phyloP scores from a whole-genome alignment of 2,797 vertebrate species.

The Sebastiscus albofasciatus region DNA sequence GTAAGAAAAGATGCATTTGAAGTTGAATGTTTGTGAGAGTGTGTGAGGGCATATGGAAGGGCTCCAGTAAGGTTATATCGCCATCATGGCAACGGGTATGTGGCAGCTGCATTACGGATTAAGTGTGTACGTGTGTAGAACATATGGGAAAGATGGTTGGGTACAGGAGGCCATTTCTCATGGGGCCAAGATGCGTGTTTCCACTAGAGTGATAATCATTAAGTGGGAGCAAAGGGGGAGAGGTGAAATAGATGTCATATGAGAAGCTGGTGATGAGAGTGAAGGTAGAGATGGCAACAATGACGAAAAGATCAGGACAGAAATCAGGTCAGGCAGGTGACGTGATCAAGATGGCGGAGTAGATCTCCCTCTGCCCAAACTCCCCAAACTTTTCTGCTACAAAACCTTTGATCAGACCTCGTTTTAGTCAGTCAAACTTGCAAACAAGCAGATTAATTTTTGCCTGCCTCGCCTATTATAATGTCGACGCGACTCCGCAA shows the following conservation, averaged over 20 bases:
- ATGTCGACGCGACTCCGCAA: too few relatives aligned
- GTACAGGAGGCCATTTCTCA: neutral
- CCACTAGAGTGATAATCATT: neutral
- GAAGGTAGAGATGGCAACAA: neutral
- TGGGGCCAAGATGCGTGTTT: neutral
- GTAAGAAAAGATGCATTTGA: neutral
- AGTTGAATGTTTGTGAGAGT: conserved; percentile 9
- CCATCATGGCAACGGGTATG: neutral
- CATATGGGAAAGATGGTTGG: neutral
- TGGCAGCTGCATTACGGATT: neutral
- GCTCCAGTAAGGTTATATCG: neutral
- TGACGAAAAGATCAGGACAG: neutral
- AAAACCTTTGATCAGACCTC: too few relatives aligned
- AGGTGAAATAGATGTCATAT: neutral
- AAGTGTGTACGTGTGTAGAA: neutral
- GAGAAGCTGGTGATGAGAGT: neutral
- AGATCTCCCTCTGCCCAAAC: too few relatives aligned
- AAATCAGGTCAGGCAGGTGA: neutral
- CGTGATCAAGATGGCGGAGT: too few relatives aligned
- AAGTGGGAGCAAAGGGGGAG: neutral
- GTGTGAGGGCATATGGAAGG: neutral
- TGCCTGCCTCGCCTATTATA: too few relatives aligned
- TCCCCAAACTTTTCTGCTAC: too few relatives aligned
- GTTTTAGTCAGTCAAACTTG: too few relatives aligned
- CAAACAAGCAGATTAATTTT: too few relatives aligned